Evolutionary conservation across 2,888 invertebrate genomes (phyloP).

Genomic region (Podotricha telesiphe): DNA sequence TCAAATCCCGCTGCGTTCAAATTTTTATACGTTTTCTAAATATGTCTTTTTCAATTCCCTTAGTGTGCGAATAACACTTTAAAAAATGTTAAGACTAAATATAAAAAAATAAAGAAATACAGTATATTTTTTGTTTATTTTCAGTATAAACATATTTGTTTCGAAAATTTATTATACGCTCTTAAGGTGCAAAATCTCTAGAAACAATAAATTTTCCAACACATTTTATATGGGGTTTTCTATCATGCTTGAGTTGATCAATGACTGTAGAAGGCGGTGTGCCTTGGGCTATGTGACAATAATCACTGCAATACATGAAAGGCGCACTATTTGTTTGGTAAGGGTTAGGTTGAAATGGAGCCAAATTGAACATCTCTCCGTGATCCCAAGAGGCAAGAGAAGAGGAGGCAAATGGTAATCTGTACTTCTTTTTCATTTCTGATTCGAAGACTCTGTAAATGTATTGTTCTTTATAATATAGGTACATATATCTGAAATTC

Average conservation of each 20-base stretch:
- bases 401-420: constrained; percentile 62
- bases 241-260: constrained; percentile 61
- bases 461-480: not conserved
- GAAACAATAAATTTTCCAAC: constrained; percentile 54
- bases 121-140: too few relatives aligned
- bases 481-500: too few relatives aligned
- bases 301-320: constrained; percentile 79
- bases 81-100: too few relatives aligned
- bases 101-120: too few relatives aligned
- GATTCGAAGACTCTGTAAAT: constrained; percentile 68
- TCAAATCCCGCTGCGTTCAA: too few relatives aligned
- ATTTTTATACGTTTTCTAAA: too few relatives aligned
- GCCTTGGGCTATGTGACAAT: constrained; percentile 72
- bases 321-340: constrained; percentile 76
- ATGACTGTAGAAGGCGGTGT: constrained; percentile 68
- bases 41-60: too few relatives aligned
- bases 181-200: constrained; percentile 50
- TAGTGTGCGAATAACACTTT: too few relatives aligned
- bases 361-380: constrained; percentile 66
- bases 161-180: not conserved
- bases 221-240: constrained; percentile 57
- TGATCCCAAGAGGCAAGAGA: constrained; percentile 66
- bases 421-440: constrained; percentile 69
- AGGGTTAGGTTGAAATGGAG: constrained; percentile 73
- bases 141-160: not conserved